These are phyloP conservation scores for Scopus umbretta DNA, from an alignment of 2,113 vertebrate genomes.

Conservation along the genomic window DNA sequence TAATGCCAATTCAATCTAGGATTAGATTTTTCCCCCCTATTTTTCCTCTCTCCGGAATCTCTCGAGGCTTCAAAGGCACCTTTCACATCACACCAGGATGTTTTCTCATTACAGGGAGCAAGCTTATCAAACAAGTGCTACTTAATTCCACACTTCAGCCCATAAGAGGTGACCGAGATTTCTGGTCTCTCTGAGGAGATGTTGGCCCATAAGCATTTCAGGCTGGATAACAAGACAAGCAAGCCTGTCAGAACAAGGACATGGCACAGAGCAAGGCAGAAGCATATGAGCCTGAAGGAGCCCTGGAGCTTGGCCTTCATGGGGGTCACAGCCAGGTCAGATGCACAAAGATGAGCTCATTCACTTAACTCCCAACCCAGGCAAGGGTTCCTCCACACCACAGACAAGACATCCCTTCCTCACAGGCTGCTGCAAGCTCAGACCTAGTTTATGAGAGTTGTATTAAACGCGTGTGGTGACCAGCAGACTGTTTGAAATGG, in stretches of 20 bases:
- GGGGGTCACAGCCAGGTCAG: neutral
- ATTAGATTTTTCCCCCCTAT: neutral
- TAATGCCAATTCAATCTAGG: neutral
- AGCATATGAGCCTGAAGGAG: neutral
- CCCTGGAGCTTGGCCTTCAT: neutral
- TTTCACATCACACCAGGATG: neutral
- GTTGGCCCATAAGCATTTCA: neutral
- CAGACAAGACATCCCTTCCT: neutral
- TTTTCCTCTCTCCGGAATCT: neutral
- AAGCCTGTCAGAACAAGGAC: neutral
- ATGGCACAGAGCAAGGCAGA: neutral
- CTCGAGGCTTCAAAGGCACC: constrained; percentile 44
- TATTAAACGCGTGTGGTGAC: neutral
- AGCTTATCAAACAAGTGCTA: neutral
- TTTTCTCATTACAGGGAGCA: neutral
- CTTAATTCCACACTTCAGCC: constrained; percentile 10
- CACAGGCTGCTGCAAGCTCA: neutral
- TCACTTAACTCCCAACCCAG: neutral
- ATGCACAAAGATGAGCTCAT: neutral
- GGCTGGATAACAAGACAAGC: neutral
- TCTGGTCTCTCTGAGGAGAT: neutral
- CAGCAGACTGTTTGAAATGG: neutral
- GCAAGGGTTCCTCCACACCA: neutral
- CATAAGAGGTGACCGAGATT: constrained; percentile 11
- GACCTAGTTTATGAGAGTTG: neutral